Evolutionary conservation across 2,888 invertebrate genomes (phyloP), one percentile per base, ranked within the genome.

Genomic region (Agrilus mali): DNA sequence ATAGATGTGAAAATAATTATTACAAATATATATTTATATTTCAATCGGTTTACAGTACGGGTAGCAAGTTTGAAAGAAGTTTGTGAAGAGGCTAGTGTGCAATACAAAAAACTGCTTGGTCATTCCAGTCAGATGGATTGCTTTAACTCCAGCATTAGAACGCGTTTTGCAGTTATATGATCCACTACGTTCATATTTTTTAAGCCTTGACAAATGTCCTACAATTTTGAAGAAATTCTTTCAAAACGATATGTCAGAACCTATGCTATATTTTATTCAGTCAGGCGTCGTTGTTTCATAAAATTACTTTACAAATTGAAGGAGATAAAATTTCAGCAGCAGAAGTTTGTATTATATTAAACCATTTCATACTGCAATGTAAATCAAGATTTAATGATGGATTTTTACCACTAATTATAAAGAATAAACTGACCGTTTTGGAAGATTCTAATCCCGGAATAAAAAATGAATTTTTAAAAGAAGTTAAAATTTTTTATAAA

Each of bases 401-500:
- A 44, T 40, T 40, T 40, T 45, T 75, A 33, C 75, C 75, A 1
- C 59, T 77, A 38, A 58, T 74, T 48, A 59, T 75, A 13, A 73
- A 74, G 61, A 73, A 73, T 52, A 73, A 72, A 50, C 52, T 69
- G 14, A 64, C 63, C 43, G 50, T 73, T 20, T 65, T 68, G 2
- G 73, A 74, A 50, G 66, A 68, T 10, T 72, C 44, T 33, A 44
- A 44, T 44, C 44, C 44, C 33, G 44, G 36, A 17, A 44, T 44
- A 36, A 44, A 40, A 20, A 32, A 44, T 40, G 12, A 44, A 36
- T 44, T 44, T 44, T 36, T 40, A 40, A 44, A 44, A 44, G 40
- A 44, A 44, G 44, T 44, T 40, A 36, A 40, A 36, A 36, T 20
- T 40, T 44, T 44, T 44, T 40, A 44, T 40, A 40, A 44, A 44